Base-by-base conservation (phyloP, 2,888 invertebrate species). In the Gasteruption jaculator region DNA sequence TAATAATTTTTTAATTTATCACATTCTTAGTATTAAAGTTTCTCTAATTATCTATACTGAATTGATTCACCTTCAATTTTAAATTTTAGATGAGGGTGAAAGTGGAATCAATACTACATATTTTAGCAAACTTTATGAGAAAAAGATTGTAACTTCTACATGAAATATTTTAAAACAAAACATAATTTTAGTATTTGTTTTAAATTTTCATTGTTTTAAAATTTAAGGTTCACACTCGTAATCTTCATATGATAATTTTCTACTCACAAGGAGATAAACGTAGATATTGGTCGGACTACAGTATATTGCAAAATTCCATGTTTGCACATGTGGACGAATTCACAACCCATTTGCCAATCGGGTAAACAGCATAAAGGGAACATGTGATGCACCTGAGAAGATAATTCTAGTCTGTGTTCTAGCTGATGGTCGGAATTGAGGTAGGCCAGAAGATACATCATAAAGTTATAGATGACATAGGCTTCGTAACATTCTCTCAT, bases 381-480 rank as follows among this genome's bases (percentile, higher is more conserved):
- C 63, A 93, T 81, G 63, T 94, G 94, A 57, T 85, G 81, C 1
- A 90, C 87, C 73, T 90, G 91, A 11, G 88, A 85, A 60, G 90
- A 90, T 29, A 82, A 77, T 60, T 86, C 87, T 58, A 91, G 75
- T 44, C 81, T 79, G 3, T 84, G 85, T 68, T 91, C 91, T 50
- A 94, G 74, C 67, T 93, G 89, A 75, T 86, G 85, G 63, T 86
- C 88, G 60, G 85, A 81, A 73, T 90, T 86, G 37, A 96, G 76
- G 71, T 91, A 96, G 67, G 91, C 91, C 46, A 95, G 74, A 54
- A 96, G 76, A 69, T 89, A 96, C 62, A 87, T 88, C 92, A 95
- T 93, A 66, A 96, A 96, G 75, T 94, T 95, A 71, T 96, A 95
- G 60, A 96, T 95, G 3, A 95, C 95, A 75, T 94, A 96, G 1